These are phyloP conservation scores for Datnioides undecimradiatus DNA, from an alignment of 2,113 vertebrate genomes.

Conservation along the genomic window DNA sequence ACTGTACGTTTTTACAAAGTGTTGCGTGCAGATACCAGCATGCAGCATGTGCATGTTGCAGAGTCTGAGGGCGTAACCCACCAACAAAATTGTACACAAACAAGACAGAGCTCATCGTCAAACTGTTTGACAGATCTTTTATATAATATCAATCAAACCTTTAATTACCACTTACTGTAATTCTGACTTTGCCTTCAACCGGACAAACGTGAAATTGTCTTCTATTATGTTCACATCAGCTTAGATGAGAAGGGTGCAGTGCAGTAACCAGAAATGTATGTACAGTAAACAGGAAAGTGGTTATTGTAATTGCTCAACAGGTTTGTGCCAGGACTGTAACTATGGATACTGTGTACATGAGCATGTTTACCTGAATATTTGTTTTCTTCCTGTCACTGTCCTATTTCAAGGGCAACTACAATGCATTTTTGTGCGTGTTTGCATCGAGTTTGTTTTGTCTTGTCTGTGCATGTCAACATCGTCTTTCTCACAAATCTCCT, in stretches of 20 bases:
- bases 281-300: neutral
- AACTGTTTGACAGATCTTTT: neutral
- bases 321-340: neutral
- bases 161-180: too few relatives aligned
- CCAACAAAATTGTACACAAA: neutral
- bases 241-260: neutral
- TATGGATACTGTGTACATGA: neutral
- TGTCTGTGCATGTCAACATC: neutral
- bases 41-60: too few relatives aligned
- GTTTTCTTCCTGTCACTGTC: neutral
- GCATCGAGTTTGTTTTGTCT: neutral
- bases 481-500: slow-evolving; percentile 66
- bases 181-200: neutral
- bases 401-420: too few relatives aligned
- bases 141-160: neutral
- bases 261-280: neutral
- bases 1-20: too few relatives aligned
- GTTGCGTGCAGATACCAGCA: too few relatives aligned
- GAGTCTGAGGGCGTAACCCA: neutral
- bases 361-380: neutral
- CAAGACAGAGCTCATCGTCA: neutral
- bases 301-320: neutral
- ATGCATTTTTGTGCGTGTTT: neutral
- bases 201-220: neutral
- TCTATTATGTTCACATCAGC: neutral